phyloP scores from a whole-genome alignment of 2,113 vertebrate genomes.

The Pan paniscus region DNA sequence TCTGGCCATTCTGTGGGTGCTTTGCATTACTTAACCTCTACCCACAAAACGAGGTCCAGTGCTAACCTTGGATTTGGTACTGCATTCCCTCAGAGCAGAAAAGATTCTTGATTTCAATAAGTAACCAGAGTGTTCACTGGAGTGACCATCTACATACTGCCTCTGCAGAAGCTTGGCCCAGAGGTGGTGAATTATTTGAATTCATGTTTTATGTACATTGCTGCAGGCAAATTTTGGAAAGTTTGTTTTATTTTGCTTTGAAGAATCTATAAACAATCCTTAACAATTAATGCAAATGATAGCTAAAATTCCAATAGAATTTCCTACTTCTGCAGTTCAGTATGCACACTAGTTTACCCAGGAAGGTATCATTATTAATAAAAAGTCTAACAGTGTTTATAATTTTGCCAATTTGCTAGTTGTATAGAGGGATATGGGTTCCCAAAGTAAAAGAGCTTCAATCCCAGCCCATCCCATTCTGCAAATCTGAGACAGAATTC shows the following conservation, averaged over 20 bases:
- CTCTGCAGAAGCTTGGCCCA: slow-evolving; percentile 3
- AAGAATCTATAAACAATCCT: neutral
- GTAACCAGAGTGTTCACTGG: slow-evolving; percentile 54
- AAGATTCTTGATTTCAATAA: slow-evolving; percentile 71
- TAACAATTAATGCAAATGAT: slow-evolving; percentile 6
- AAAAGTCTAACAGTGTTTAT: neutral
- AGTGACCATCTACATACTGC: neutral
- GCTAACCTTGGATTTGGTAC: slow-evolving; percentile 66
- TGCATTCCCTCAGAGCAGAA: slow-evolving; percentile 45
- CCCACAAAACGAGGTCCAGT: slow-evolving; percentile 48
- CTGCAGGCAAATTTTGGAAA: slow-evolving; percentile 9
- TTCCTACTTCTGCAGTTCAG: slow-evolving; percentile 15
- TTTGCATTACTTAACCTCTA: slow-evolving; percentile 76
- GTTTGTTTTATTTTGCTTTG: slow-evolving; percentile 47
- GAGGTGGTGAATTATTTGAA: slow-evolving; percentile 24
- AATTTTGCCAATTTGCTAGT: slow-evolving; percentile 11
- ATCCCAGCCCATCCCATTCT: neutral
- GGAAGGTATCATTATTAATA: slow-evolving; percentile 23
- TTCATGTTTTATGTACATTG: slow-evolving; percentile 38
- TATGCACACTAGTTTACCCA: neutral
- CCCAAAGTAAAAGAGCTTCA: neutral
- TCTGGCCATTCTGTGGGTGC: slow-evolving; percentile 64
- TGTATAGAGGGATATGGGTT: neutral
- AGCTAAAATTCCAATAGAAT: slow-evolving; percentile 8
- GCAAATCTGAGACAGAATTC: neutral